Percentiles rank a stretch among this genome's conserved stretches.
These are phyloP conservation scores for Monodelphis domestica DNA, from an alignment of 2,797 vertebrate species.

Conservation along the genomic window DNA sequence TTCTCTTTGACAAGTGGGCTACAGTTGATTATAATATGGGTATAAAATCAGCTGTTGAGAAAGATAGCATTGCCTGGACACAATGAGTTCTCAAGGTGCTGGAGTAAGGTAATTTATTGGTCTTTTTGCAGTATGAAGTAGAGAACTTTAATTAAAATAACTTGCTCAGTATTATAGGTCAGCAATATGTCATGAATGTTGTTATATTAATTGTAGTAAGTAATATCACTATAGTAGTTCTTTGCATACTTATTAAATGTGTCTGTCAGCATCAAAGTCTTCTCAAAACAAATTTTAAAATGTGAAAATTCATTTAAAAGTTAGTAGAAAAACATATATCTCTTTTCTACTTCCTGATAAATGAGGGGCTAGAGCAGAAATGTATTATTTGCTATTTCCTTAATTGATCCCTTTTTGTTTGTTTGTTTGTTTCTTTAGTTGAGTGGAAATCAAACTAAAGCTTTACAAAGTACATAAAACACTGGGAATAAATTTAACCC, in stretches of 20 bases:
- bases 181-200: constrained; percentile 27
- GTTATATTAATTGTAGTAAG: constrained; percentile 3
- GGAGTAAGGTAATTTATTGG: constrained; percentile 17
- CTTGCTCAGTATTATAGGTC: constrained; percentile 30
- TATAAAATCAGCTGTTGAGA: constrained; percentile 8
- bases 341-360: constrained; percentile 22
- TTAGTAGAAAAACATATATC: constrained; percentile 10
- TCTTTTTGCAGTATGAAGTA: constrained; percentile 2
- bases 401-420: background rate
- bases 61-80: constrained; percentile 24
- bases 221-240: background rate
- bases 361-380: constrained; percentile 2
- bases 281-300: constrained; percentile 43
- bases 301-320: constrained; percentile 24
- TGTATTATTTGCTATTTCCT: background rate
- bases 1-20: background rate
- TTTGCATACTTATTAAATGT: constrained; percentile 7
- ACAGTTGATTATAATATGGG: background rate
- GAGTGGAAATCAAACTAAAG: background rate
- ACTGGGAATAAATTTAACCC: constrained; percentile 1
- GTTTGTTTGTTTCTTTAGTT: background rate
- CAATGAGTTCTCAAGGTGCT: background rate
- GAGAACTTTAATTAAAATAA: constrained; percentile 38
- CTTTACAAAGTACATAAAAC: background rate
- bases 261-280: constrained; percentile 5